phyloP scores from a whole-genome alignment of 2,797 vertebrate species.

The Enteromius viviparus region DNA sequence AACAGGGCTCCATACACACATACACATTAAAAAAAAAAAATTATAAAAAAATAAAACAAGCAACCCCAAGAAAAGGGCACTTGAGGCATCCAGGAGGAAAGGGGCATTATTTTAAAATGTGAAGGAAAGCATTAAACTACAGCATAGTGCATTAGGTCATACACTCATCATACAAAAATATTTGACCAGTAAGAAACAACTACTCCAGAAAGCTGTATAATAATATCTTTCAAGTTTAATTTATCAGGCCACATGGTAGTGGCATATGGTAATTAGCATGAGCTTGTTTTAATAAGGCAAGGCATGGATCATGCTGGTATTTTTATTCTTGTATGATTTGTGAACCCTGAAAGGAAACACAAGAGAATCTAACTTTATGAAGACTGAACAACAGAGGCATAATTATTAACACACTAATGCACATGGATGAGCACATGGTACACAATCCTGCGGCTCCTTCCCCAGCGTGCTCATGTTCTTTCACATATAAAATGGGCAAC shows the following conservation, averaged over 20 bases:
- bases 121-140: background rate
- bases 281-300: conserved; percentile 27
- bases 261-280: conserved; percentile 35
- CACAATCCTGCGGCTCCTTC: conserved; percentile 28
- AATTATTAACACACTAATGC: conserved; percentile 20
- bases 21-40: no score
- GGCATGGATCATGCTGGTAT: conserved; percentile 48
- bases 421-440: background rate
- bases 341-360: conserved; percentile 16
- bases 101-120: background rate
- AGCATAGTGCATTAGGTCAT: background rate
- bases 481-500: background rate
- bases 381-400: conserved; percentile 10
- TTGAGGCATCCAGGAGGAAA: no score
- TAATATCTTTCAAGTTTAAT: conserved; percentile 21
- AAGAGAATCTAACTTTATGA: conserved; percentile 16
- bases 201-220: conserved; percentile 6
- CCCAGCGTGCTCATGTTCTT: background rate
- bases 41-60: no score
- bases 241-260: conserved; percentile 20
- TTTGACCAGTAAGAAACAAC: conserved; percentile 3
- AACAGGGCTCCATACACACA: no score
- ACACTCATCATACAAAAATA: background rate
- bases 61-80: no score
- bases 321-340: conserved; percentile 44